Evolutionary conservation across 2,113 vertebrate genomes (phyloP).

Genomic region (Bos taurus): DNA sequence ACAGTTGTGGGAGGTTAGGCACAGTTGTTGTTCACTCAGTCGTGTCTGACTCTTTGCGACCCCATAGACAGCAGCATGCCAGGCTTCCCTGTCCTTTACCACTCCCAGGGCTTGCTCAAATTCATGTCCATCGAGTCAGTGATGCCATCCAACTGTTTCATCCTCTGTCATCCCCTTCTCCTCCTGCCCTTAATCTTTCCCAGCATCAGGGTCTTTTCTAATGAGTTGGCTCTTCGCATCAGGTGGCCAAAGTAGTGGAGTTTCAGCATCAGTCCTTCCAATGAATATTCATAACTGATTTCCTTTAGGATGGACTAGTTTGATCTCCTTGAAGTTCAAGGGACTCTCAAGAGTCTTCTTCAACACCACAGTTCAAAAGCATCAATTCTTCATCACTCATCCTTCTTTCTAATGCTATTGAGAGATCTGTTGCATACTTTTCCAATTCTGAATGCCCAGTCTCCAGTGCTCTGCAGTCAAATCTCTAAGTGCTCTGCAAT

Average conservation of each 20-base stretch:
- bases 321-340: background rate
- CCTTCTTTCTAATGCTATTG: background rate
- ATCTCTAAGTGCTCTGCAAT: background rate
- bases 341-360: background rate
- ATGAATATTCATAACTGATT: background rate
- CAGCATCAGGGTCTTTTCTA: background rate
- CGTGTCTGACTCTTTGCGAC: accelerated
- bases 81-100: background rate
- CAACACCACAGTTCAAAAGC: background rate
- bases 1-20: background rate
- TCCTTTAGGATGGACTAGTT: background rate
- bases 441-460: background rate
- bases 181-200: background rate
- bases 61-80: background rate
- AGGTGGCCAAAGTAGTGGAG: background rate
- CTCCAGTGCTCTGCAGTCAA: background rate
- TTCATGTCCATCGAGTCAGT: background rate
- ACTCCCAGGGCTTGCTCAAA: background rate
- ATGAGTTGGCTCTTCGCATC: background rate
- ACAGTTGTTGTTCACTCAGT: background rate
- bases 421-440: background rate
- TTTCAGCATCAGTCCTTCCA: background rate
- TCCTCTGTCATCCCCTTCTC: background rate
- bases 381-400: background rate
- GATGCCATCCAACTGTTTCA: background rate